These are phyloP conservation scores for Chaetodon trifascialis DNA, from an alignment of 2,113 vertebrate genomes.

Conservation along the genomic window DNA sequence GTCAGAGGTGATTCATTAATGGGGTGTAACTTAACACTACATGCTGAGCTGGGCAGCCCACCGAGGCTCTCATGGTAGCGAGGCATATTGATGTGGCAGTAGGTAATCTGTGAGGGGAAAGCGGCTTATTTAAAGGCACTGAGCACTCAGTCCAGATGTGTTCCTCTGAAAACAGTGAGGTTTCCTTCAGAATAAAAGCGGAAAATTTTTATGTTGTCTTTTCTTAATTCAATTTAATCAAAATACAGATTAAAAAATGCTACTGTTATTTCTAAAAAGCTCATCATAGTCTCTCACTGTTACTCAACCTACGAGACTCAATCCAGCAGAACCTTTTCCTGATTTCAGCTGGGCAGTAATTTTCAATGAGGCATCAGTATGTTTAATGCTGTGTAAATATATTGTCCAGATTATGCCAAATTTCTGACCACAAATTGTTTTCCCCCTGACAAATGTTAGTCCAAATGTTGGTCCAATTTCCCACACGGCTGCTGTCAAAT, in stretches of 20 bases:
- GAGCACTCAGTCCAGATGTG: conserved; percentile 6
- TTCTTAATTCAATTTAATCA: not conserved
- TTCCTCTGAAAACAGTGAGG: not conserved
- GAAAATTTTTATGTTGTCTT: not conserved
- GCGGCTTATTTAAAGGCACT: not conserved
- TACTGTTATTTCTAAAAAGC: not conserved
- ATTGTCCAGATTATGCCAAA: too few species aligned
- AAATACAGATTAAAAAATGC: not conserved
- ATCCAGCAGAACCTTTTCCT: too few species aligned
- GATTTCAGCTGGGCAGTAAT: too few species aligned
- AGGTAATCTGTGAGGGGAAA: conserved; percentile 22
- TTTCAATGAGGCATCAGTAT: too few species aligned
- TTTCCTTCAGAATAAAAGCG: not conserved
- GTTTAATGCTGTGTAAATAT: too few species aligned
- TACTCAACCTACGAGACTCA: too few species aligned
- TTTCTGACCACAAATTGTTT: too few species aligned
- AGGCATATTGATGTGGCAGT: not conserved
- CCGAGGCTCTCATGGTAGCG: not conserved
- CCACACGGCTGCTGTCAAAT: too few species aligned
- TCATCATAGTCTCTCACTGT: too few species aligned
- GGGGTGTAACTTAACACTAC: conserved; percentile 23
- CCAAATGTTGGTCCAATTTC: too few species aligned
- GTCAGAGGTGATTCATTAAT: conserved; percentile 39
- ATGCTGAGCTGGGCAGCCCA: conserved; percentile 25
- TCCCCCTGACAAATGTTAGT: too few species aligned